Evolutionary conservation across 2,888 invertebrate species (phyloP), one percentile per base, ranked within the genome.

Genomic region (Leucania comma): DNA sequence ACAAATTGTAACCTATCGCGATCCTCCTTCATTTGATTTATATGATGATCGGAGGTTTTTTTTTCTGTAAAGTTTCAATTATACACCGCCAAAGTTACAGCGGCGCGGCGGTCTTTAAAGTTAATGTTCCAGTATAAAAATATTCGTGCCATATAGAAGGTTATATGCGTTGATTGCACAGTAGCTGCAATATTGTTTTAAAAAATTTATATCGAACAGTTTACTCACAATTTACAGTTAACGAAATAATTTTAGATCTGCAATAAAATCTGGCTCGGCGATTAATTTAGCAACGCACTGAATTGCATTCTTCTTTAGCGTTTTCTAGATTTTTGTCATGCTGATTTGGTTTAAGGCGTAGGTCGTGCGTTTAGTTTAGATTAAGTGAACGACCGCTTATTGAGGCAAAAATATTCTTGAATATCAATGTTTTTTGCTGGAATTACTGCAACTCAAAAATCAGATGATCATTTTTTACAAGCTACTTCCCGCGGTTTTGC

Each of bases 171-270:
- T 62, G 46, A 68, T 75, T 78, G 46, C 67, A 75, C 68, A 73
- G 74, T 78, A 75, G 71, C 63, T 67, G 56, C 53, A 71, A 50
- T 63, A 35, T 14, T 42, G 46, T 61, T 53, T 72, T 54, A 50
- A n/a, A 22, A 14, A 38, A 65, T 53, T 53, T 46, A 53, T 70
- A 75, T 64, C 56, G 54, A 51, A 56, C 51, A 68, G 35, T 42
- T 71, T 53, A 58, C 63, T 48, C 75, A 70, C 70, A 63, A 70
- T 66, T 65, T 62, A 80, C 66, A 22, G 80, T 71, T 78, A 71
- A 61, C 62, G 65, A 74, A 65, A 59, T 69, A 42, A 56, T 67
- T 64, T 64, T 54, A 69, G 61, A 61, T 50, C 57, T 69, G 69
- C 57, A 68, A 67, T 59, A 50, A 54, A 79, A 70, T 79, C 56